phyloP scores from a whole-genome alignment of 92 coral and sea anemone species.

The Galaxea fascicularis region DNA sequence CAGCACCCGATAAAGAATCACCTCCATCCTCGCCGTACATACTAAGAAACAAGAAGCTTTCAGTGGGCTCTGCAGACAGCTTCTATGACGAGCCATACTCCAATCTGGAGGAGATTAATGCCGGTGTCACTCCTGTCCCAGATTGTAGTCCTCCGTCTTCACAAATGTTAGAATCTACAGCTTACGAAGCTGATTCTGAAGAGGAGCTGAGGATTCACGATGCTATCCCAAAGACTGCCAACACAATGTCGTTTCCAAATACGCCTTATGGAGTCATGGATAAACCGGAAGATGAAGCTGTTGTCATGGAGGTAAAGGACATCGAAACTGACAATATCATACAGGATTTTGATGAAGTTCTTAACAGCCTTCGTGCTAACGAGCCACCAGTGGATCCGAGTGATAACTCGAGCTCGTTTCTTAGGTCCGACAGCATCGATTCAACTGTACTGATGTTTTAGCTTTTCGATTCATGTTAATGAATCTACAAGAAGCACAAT shows the following conservation, averaged over 20 bases:
- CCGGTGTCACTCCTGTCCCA: slow-evolving; percentile 63
- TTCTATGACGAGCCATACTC: slow-evolving; percentile 93
- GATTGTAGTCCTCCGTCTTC: slow-evolving; percentile 70
- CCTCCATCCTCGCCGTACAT: slow-evolving; percentile 64
- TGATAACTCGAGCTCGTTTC: not conserved
- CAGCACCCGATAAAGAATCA: not conserved
- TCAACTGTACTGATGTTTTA: slow-evolving; percentile 40
- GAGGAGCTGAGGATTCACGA: not conserved
- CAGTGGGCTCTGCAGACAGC: slow-evolving; percentile 86
- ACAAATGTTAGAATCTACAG: slow-evolving; percentile 49
- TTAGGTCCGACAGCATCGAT: slow-evolving; percentile 23
- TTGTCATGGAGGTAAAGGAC: slow-evolving; percentile 49
- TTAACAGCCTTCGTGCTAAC: slow-evolving; percentile 19
- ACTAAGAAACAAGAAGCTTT: slow-evolving; percentile 78
- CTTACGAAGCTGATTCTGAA: slow-evolving; percentile 2
- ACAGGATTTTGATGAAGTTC: slow-evolving; percentile 24
- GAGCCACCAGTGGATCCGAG: not conserved
- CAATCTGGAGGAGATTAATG: slow-evolving; percentile 87
- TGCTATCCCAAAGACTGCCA: not conserved
- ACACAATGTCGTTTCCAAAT: slow-evolving; percentile 47
- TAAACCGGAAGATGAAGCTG: slow-evolving; percentile 47
- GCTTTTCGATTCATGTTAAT: too few relatives aligned
- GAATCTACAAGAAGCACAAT: too few relatives aligned
- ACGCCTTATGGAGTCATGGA: slow-evolving; percentile 51
- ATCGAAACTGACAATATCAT: slow-evolving; percentile 18